phyloP scores from a whole-genome alignment of 2,888 invertebrate species.

The Onchidella celtica region DNA sequence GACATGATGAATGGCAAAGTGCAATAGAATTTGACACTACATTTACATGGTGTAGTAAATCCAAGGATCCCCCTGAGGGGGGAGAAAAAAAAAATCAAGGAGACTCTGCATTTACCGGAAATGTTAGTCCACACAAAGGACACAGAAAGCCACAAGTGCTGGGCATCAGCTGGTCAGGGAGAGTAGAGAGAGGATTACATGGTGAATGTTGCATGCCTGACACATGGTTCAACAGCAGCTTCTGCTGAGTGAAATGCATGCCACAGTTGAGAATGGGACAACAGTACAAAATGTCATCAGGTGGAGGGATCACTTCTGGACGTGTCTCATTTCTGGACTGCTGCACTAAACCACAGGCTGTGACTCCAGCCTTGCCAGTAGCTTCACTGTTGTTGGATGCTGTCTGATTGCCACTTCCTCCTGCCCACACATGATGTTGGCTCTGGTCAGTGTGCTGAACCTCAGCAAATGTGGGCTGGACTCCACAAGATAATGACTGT shows the following conservation, averaged over 20 bases:
- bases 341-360: background rate
- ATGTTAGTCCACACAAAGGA: constrained; percentile 2
- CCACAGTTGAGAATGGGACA: constrained; percentile 28
- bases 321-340: no score
- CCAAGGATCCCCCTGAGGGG: no score
- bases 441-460: no score
- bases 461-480: no score
- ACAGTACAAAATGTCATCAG: background rate
- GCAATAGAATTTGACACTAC: no score
- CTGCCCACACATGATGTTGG: no score
- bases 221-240: background rate
- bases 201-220: constrained; percentile 4
- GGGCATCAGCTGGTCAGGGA: background rate
- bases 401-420: no score
- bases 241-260: background rate
- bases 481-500: background rate
- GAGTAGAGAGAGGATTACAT: constrained; percentile 4
- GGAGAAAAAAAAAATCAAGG: no score
- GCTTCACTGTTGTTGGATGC: background rate
- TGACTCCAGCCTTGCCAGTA: no score
- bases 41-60: no score
- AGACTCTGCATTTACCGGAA: constrained; percentile 23
- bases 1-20: no score
- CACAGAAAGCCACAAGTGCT: background rate
- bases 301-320: no score